phyloP scores from a whole-genome alignment of 2,797 vertebrate genomes.

The Microctenopoma steveboyesi region DNA sequence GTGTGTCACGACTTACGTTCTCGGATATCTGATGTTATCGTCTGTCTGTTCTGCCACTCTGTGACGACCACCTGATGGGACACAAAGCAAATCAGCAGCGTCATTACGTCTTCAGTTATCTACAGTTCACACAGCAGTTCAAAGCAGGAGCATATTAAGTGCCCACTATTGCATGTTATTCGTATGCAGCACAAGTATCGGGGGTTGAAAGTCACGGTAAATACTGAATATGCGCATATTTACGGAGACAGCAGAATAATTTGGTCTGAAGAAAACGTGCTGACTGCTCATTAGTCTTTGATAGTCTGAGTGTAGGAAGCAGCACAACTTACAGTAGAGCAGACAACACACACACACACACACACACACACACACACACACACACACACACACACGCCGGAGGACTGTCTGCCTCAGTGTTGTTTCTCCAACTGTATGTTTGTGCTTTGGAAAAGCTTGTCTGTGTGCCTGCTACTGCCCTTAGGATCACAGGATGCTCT shows the following conservation, averaged over 20 bases:
- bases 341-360: slow-evolving; percentile 11
- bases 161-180: too few relatives aligned
- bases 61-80: slow-evolving; percentile 44
- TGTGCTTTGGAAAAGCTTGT: slow-evolving; percentile 50
- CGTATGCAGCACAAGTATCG: neutral
- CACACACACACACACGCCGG: slow-evolving; percentile 21
- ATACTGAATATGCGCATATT: neutral
- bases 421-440: slow-evolving; percentile 41
- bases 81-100: slow-evolving; percentile 16
- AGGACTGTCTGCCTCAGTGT: slow-evolving; percentile 54
- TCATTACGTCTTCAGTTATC: neutral
- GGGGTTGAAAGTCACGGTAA: neutral
- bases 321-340: slow-evolving; percentile 20
- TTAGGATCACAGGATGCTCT: slow-evolving; percentile 52
- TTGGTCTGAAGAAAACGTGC: slow-evolving; percentile 20
- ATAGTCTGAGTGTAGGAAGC: slow-evolving; percentile 26
- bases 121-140: neutral
- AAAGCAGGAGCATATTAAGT: neutral
- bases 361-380: too few relatives aligned
- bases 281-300: slow-evolving; percentile 42
- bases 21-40: slow-evolving; percentile 14
- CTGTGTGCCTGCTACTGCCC: slow-evolving; percentile 57
- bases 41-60: slow-evolving; percentile 37
- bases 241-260: neutral
- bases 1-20: slow-evolving; percentile 47